Conservation (phyloP, 2,888 invertebrate species). For the Bombylius major region DNA sequence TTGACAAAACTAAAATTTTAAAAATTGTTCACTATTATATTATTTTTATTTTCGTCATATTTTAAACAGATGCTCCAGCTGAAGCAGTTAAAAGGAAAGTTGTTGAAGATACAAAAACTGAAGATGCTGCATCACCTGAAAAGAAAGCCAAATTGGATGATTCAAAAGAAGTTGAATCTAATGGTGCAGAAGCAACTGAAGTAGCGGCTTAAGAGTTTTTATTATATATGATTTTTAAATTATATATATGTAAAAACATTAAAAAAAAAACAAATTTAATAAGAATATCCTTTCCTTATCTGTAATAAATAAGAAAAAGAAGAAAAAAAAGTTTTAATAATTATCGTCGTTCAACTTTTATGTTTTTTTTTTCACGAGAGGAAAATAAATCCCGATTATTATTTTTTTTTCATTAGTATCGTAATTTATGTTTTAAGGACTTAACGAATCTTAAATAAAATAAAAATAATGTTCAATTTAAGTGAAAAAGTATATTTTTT, state of each 20-base stretch:
- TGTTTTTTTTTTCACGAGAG: background rate
- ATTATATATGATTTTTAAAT: constrained; percentile 13
- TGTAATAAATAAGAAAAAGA: background rate
- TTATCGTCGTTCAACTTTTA: background rate
- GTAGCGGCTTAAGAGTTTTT: constrained; percentile 33
- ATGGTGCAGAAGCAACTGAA: constrained; percentile 36
- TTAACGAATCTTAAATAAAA: background rate
- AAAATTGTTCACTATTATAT: too few species aligned
- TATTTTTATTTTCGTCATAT: background rate
- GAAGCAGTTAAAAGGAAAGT: constrained; percentile 37
- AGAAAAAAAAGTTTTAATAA: background rate
- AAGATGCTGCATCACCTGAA: constrained; percentile 33
- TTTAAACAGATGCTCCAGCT: constrained; percentile 23
- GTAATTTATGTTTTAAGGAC: constrained; percentile 12
- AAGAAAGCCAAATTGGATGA: constrained; percentile 38
- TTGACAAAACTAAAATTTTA: background rate
- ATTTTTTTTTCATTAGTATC: constrained; percentile 7
- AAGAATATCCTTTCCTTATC: constrained; percentile 11
- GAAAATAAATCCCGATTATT: constrained; percentile 4
- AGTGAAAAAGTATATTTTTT: background rate
- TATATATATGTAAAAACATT: constrained; percentile 16
- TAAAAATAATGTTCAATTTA: background rate
- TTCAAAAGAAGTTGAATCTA: constrained; percentile 30
- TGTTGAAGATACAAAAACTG: constrained; percentile 25
- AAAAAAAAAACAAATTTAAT: constrained; percentile 18